Evolutionary conservation across 1,140 invertebrate species (phyloP).

Genomic region (Tribolium castaneum): DNA sequence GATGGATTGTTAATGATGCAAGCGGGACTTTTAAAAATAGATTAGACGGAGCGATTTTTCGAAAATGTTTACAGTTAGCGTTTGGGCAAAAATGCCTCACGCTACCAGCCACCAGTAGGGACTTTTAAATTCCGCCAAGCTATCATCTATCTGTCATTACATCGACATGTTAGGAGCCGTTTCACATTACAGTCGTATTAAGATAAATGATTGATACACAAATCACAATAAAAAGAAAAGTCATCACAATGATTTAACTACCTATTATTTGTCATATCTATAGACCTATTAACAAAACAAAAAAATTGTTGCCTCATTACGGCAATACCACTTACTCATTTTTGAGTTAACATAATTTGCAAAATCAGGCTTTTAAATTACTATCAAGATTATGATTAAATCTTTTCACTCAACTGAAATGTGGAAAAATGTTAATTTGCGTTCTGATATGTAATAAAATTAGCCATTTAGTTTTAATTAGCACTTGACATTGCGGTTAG

Average conservation of each 20-base stretch:
- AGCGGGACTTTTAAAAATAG: constrained; percentile 7
- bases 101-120: neutral
- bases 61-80: neutral
- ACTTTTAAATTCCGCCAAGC: neutral
- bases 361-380: neutral
- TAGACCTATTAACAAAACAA: too few relatives aligned
- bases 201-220: neutral
- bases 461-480: constrained; percentile 12
- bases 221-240: neutral
- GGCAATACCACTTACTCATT: too few relatives aligned
- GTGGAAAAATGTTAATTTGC: neutral
- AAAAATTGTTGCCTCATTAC: too few relatives aligned
- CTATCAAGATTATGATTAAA: neutral
- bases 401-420: neutral
- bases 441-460: constrained; percentile 15
- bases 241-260: neutral
- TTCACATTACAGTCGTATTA: neutral
- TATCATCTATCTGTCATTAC: neutral
- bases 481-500: constrained; percentile 13
- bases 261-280: too few relatives aligned
- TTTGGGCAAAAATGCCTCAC: neutral
- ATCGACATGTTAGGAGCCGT: neutral
- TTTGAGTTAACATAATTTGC: neutral
- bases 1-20: constrained; percentile 30
- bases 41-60: neutral